phyloP scores from a whole-genome alignment of 2,797 vertebrate species.

The Chelidonichthys spinosus region DNA sequence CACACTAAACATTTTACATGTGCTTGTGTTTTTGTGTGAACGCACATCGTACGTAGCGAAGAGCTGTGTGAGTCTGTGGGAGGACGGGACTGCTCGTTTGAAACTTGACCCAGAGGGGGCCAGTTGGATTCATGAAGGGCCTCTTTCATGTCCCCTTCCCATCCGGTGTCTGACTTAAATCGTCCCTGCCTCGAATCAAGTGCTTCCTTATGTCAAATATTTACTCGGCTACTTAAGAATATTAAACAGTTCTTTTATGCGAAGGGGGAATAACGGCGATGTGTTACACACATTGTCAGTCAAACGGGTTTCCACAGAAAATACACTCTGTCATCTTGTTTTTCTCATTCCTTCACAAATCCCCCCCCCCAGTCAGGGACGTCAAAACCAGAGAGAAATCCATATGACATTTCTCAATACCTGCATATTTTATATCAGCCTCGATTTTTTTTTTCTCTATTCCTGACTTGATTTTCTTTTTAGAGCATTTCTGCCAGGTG shows the following conservation, averaged over 20 bases:
- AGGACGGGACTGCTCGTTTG: conserved; percentile 64
- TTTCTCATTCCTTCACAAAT: conserved; percentile 35
- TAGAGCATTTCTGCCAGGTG: conserved; percentile 59
- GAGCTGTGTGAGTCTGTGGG: conserved; percentile 29
- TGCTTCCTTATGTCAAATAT: conserved; percentile 82
- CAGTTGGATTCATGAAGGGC: conserved; percentile 73
- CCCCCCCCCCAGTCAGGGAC: conserved; percentile 19
- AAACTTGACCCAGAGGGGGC: conserved; percentile 68
- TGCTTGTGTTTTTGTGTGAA: conserved; percentile 38
- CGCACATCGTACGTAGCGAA: not conserved
- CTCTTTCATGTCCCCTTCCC: conserved; percentile 77
- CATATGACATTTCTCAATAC: conserved; percentile 16
- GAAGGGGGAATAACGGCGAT: conserved; percentile 12
- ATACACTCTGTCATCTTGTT: conserved; percentile 40
- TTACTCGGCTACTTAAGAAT: conserved; percentile 73
- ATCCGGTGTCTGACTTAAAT: conserved; percentile 72
- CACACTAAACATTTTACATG: conserved; percentile 62
- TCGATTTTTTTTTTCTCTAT: conserved; percentile 41
- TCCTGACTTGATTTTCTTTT: conserved; percentile 47
- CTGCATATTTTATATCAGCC: conserved; percentile 17
- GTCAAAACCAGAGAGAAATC: conserved; percentile 24
- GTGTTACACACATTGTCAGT: conserved; percentile 47
- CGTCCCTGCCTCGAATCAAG: conserved; percentile 71
- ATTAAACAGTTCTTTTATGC: conserved; percentile 67
- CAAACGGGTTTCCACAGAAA: conserved; percentile 47